phyloP scores from a whole-genome alignment of 2,888 invertebrate species.

The Pristionchus entomophagus region DNA sequence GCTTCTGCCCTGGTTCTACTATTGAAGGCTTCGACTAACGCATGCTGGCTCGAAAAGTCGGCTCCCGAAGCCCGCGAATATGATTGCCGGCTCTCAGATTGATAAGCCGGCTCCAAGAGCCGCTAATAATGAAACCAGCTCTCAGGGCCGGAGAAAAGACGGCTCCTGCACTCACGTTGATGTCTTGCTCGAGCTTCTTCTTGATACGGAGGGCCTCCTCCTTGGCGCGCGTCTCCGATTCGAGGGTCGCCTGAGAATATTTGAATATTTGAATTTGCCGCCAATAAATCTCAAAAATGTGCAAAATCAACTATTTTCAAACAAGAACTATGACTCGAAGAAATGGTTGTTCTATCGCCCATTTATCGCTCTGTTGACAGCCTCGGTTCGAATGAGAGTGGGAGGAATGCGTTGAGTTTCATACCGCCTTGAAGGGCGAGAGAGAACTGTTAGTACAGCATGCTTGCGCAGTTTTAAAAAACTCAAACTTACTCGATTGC shows the following conservation, averaged over 20 bases:
- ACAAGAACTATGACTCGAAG: no score
- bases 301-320: neutral
- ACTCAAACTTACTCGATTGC: no score
- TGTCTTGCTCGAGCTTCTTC: slow-evolving; percentile 99
- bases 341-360: no score
- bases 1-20: no score
- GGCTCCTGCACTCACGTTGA: slow-evolving; percentile 83
- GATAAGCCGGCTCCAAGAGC: neutral
- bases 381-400: no score
- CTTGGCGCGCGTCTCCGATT: slow-evolving; percentile 70
- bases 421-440: no score
- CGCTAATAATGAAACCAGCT: neutral
- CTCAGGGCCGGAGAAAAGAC: neutral
- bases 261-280: neutral
- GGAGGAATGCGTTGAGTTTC: no score
- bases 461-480: no score
- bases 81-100: neutral
- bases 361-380: no score
- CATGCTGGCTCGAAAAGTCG: neutral
- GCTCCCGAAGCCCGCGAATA: neutral
- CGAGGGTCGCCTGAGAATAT: slow-evolving; percentile 67
- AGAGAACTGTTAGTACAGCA: no score
- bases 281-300: neutral
- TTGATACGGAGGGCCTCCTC: slow-evolving; percentile 98
- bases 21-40: no score